Percentiles rank a stretch among this genome's conserved stretches.
These are phyloP conservation scores for Xenopus petersii DNA, from an alignment of 2,797 vertebrate genomes.

Conservation along the genomic window DNA sequence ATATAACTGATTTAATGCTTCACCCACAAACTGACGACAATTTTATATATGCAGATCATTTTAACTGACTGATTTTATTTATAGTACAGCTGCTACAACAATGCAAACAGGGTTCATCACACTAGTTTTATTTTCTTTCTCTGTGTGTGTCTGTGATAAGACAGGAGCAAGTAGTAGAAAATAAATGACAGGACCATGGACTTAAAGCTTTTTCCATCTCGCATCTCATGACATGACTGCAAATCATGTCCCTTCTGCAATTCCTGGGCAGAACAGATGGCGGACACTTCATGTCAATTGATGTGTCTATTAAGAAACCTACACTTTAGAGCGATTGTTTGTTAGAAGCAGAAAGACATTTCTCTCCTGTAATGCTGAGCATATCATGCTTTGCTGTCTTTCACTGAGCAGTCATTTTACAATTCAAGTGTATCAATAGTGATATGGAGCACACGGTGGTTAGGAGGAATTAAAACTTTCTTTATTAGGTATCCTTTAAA, in stretches of 20 bases:
- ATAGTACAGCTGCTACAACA: neutral
- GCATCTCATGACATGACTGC: slow-evolving; percentile 59
- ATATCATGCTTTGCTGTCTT: neutral
- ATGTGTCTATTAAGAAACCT: slow-evolving; percentile 63
- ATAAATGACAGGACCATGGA: neutral
- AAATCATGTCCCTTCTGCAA: slow-evolving; percentile 57
- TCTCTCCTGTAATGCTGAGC: neutral
- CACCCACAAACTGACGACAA: neutral
- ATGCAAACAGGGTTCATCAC: neutral
- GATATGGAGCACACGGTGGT: too few relatives aligned
- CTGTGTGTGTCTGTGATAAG: slow-evolving; percentile 1
- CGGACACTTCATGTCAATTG: slow-evolving; percentile 58
- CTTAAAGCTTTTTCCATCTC: slow-evolving; percentile 39
- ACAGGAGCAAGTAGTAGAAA: slow-evolving; percentile 2
- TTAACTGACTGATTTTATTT: too few relatives aligned
- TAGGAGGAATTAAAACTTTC: too few relatives aligned
- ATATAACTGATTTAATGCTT: neutral
- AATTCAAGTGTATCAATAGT: too few relatives aligned
- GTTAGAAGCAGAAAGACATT: neutral
- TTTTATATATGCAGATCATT: neutral
- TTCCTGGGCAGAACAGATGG: slow-evolving; percentile 67
- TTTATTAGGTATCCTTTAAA: too few relatives aligned
- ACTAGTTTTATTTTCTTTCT: neutral
- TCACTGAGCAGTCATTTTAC: too few relatives aligned
- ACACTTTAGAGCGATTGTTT: neutral